Evolutionary conservation across 2,113 vertebrate genomes (phyloP).

Genomic region (Platanista minor): DNA sequence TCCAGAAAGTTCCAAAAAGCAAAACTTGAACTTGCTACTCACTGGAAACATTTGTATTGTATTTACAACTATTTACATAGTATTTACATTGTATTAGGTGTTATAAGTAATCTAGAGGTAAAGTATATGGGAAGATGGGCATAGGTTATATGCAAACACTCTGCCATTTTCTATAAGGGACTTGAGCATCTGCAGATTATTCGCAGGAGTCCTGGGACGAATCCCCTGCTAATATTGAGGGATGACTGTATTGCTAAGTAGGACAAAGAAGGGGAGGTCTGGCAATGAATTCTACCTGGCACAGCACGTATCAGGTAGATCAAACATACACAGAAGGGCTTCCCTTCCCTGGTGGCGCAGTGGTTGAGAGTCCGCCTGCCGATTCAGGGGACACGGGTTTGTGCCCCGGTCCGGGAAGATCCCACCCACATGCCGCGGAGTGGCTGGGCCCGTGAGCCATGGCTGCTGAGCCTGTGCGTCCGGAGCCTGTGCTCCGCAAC

Average conservation of each 20-base stretch:
- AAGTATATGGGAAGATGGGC: not conserved
- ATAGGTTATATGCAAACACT: not conserved
- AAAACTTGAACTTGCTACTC: not conserved
- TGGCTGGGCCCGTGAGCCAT: too few relatives aligned
- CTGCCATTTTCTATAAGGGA: not conserved
- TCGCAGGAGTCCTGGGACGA: not conserved
- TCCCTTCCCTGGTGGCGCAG: too few relatives aligned
- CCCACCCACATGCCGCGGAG: too few relatives aligned
- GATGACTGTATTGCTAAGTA: not conserved
- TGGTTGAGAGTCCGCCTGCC: too few relatives aligned
- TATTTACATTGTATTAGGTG: not conserved
- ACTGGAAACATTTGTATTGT: not conserved
- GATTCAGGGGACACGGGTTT: too few relatives aligned
- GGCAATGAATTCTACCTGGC: not conserved
- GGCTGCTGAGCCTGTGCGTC: too few relatives aligned
- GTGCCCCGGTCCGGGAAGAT: too few relatives aligned
- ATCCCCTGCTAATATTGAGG: rapidly evolving
- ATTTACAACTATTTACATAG: not conserved
- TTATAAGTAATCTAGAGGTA: not conserved
- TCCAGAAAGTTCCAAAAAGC: not conserved
- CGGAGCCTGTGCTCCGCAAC: too few relatives aligned
- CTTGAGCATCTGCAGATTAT: not conserved
- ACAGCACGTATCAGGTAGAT: not conserved
- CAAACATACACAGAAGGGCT: not conserved
- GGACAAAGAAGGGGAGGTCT: not conserved